Percentiles rank a stretch among this genome's conserved stretches.
Evolutionary conservation across 2,888 invertebrate genomes (phyloP).

Genomic region (Meloe dianella): DNA sequence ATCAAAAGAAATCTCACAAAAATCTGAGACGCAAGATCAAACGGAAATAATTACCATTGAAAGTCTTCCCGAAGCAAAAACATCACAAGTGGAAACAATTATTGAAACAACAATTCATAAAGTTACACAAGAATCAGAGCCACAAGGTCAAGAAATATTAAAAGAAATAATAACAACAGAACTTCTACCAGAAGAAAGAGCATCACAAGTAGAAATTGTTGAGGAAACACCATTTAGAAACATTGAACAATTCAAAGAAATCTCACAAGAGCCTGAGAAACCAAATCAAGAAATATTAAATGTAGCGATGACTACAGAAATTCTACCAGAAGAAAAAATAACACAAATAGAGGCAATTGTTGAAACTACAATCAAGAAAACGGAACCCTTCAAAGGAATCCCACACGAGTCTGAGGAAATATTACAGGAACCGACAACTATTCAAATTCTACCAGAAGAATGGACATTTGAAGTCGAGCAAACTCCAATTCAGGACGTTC

Average conservation of each 20-base stretch:
- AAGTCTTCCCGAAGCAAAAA: not conserved
- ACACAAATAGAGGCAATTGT: conserved; percentile 4
- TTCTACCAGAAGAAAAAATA: conserved; percentile 19
- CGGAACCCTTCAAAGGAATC: no score
- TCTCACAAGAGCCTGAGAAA: not conserved
- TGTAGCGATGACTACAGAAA: conserved; percentile 12
- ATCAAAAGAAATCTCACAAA: conserved; percentile 10
- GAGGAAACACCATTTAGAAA: not conserved
- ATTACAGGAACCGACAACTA: no score
- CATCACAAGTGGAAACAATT: not conserved
- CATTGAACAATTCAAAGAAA: not conserved
- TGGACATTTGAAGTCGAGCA: not conserved
- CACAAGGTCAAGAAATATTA: not conserved
- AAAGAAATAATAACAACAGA: not conserved
- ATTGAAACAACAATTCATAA: conserved; percentile 18
- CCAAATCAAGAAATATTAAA: not conserved
- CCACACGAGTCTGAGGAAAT: no score
- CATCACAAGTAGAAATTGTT: not conserved
- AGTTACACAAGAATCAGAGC: not conserved
- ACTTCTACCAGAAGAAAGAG: not conserved
- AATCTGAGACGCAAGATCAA: conserved; percentile 16
- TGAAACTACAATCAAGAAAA: not conserved
- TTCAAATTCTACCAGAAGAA: not conserved
- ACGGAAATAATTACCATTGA: conserved; percentile 9
- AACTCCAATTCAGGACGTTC: not conserved